Evolutionary conservation across 2,888 invertebrate species (phyloP).

Genomic region (Xanthia icteritia): DNA sequence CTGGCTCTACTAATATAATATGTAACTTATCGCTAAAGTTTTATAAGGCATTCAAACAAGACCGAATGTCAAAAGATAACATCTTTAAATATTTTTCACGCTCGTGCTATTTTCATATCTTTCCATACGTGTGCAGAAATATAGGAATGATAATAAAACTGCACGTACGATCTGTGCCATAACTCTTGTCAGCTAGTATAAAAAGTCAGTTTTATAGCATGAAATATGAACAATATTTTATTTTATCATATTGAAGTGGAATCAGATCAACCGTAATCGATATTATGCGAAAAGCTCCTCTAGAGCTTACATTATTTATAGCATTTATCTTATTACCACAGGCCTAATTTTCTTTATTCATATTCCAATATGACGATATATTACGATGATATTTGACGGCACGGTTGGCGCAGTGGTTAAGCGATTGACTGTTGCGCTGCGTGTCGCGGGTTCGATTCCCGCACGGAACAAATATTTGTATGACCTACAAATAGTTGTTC

Average conservation of each 20-base stretch:
- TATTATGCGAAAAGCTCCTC: constrained; percentile 8
- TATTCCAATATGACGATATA: no score
- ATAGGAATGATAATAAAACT: constrained; percentile 45
- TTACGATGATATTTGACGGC: no score
- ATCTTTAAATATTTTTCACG: constrained; percentile 47
- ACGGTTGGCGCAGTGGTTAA: no score
- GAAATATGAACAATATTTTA: constrained; percentile 16
- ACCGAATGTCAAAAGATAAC: constrained; percentile 30
- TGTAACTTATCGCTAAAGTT: constrained; percentile 20
- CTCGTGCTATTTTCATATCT: constrained; percentile 45
- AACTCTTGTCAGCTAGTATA: constrained; percentile 34
- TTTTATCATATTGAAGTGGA: constrained; percentile 20
- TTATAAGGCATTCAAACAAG: constrained; percentile 30
- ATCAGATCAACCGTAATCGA: constrained; percentile 21
- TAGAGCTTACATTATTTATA: constrained; percentile 19
- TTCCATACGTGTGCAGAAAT: constrained; percentile 35
- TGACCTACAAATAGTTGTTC: no score
- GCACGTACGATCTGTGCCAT: constrained; percentile 34
- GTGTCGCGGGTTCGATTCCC: no score
- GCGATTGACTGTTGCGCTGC: no score
- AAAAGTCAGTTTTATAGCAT: constrained; percentile 31
- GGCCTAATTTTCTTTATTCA: constrained; percentile 2
- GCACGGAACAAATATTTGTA: no score
- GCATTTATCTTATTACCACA: background rate
- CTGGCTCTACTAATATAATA: background rate